A percentile compares a stretch with the other conserved stretches of the same genome.
These are phyloP conservation scores for Chydorus sphaericus DNA, from an alignment of 2,888 invertebrate species.

Conservation along the genomic window DNA sequence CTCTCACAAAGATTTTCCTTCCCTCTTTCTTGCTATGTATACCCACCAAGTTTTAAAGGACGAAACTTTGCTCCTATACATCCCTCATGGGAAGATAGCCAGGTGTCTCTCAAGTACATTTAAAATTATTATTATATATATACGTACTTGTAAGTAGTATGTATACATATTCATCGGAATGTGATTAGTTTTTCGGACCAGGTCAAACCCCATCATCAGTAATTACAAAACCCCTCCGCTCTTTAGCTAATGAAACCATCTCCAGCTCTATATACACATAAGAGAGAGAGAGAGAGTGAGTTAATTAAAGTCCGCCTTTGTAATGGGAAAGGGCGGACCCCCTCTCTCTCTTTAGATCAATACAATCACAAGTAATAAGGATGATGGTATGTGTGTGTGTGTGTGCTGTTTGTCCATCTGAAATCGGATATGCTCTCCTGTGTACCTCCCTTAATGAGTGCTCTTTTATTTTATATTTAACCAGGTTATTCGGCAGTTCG, in stretches of 20 bases:
- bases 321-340: too few species aligned
- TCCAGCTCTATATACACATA: neutral
- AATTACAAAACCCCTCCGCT: too few species aligned
- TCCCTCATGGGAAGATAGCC: too few species aligned
- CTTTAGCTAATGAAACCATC: neutral
- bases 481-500: slow-evolving; percentile 78
- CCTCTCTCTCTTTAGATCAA: too few species aligned
- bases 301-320: slow-evolving; percentile 4
- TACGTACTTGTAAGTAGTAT: neutral
- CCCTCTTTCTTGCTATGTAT: too few species aligned
- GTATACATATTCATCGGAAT: neutral
- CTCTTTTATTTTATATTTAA: slow-evolving; percentile 20
- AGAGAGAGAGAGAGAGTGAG: neutral
- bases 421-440: neutral
- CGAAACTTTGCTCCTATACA: neutral
- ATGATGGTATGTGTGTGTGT: neutral
- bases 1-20: neutral
- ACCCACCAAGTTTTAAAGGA: neutral
- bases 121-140: neutral
- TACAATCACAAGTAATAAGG: too few species aligned
- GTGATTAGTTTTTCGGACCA: neutral
- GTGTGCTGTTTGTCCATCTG: too few species aligned
- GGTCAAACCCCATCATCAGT: neutral
- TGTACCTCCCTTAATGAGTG: neutral
- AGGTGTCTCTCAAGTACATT: too few species aligned